Conservation (phyloP, 1,140 invertebrate genomes). For the Penaeus indicus region DNA sequence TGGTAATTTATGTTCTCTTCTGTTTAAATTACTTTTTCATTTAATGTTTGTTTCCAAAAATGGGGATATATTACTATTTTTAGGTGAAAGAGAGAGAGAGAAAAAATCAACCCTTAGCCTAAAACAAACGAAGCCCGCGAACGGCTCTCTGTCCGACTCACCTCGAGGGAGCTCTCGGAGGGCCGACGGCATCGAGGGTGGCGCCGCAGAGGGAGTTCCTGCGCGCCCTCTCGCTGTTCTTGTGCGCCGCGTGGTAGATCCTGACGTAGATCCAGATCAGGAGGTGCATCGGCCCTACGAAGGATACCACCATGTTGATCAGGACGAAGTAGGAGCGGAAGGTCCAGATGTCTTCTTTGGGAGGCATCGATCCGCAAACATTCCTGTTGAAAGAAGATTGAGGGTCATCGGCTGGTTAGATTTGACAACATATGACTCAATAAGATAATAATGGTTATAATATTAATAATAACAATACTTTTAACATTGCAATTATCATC, state of each 20-base stretch:
- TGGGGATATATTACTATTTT: no score
- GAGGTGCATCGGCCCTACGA: constrained; percentile 78
- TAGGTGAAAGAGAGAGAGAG: no score
- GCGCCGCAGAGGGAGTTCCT: constrained; percentile 73
- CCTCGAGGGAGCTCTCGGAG: constrained; percentile 41
- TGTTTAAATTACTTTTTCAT: not conserved
- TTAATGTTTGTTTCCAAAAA: not conserved
- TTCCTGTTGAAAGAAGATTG: constrained; percentile 15
- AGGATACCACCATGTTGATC: constrained; percentile 74
- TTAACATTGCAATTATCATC: no score
- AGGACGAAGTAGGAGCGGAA: constrained; percentile 71
- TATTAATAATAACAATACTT: no score
- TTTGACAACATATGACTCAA: no score
- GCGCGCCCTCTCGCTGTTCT: constrained; percentile 79
- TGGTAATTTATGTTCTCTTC: not conserved
- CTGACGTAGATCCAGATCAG: constrained; percentile 80
- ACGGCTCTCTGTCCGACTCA: not conserved
- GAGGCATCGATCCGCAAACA: constrained; percentile 42
- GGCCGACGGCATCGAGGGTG: constrained; percentile 58
- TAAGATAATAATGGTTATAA: no score
- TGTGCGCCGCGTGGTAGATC: constrained; percentile 80
- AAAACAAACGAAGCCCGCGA: no score
- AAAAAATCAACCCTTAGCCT: no score
- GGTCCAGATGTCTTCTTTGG: constrained; percentile 65
- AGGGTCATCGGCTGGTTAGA: no score